Conservation (phyloP, 2,888 invertebrate species). For the Panopea generosa region DNA sequence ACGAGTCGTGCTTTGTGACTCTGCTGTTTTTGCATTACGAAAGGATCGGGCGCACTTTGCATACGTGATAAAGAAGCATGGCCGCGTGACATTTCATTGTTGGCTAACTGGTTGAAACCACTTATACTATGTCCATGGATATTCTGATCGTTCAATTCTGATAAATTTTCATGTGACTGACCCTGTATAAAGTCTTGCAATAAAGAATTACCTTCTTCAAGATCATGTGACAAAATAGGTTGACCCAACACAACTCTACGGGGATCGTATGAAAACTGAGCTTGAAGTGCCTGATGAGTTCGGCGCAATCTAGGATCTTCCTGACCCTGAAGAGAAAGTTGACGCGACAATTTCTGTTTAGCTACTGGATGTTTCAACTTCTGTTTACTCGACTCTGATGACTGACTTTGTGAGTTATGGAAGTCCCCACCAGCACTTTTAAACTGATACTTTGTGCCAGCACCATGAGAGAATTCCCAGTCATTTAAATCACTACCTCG, state of each 20-base stretch:
- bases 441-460: background rate
- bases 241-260: constrained; percentile 6
- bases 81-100: background rate
- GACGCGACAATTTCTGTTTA: constrained; percentile 58
- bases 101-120: background rate
- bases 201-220: constrained; percentile 20
- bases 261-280: constrained; percentile 60
- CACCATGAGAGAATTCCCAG: background rate
- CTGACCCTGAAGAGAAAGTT: constrained; percentile 89
- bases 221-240: background rate
- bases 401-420: background rate
- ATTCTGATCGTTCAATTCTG: background rate
- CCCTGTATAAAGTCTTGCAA: constrained; percentile 50
- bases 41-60: constrained; percentile 77
- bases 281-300: constrained; percentile 31
- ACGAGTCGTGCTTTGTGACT: constrained; percentile 85
- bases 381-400: background rate
- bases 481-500: constrained; percentile 19
- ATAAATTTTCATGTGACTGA: constrained; percentile 12
- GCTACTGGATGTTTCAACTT: constrained; percentile 23
- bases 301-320: constrained; percentile 90
- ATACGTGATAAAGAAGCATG: constrained; percentile 34
- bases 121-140: background rate
- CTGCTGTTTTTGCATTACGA: constrained; percentile 57
- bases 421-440: background rate